Percentiles rank a stretch among this genome's conserved stretches.
Evolutionary conservation across 2,113 vertebrate species (phyloP).

Genomic region (Saccopteryx leptura): DNA sequence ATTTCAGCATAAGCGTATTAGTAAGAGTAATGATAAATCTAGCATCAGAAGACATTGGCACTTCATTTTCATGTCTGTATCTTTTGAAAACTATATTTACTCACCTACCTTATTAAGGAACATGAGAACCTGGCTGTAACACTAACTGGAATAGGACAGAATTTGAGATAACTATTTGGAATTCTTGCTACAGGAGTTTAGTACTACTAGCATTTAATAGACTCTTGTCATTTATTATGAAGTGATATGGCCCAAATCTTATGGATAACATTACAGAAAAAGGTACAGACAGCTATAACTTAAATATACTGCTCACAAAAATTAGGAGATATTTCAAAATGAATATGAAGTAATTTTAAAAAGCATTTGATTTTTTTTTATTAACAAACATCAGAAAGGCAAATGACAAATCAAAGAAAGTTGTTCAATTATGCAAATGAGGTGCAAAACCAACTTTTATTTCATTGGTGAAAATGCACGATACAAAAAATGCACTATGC

Average conservation of each 20-base stretch:
- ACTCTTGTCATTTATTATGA: neutral
- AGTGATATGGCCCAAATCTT: neutral
- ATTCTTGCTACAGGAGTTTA: neutral
- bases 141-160: neutral
- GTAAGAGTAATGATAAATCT: neutral
- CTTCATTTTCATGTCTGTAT: neutral
- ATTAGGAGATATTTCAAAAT: no score
- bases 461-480: no score
- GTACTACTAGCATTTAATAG: neutral
- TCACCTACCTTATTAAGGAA: neutral
- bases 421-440: no score
- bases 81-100: constrained; percentile 29
- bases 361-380: no score
- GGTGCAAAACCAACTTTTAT: no score
- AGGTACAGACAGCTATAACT: neutral
- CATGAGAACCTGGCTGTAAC: neutral
- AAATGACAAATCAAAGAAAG: no score
- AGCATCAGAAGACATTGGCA: neutral
- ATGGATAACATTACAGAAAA: neutral
- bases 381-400: no score
- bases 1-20: neutral
- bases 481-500: no score
- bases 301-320: neutral
- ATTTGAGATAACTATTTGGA: neutral
- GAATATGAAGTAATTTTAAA: no score